Percentiles rank a stretch among this genome's conserved stretches.
These are phyloP conservation scores for Drosophila glabriapex DNA, from an alignment of 2,888 invertebrate species.

Conservation along the genomic window DNA sequence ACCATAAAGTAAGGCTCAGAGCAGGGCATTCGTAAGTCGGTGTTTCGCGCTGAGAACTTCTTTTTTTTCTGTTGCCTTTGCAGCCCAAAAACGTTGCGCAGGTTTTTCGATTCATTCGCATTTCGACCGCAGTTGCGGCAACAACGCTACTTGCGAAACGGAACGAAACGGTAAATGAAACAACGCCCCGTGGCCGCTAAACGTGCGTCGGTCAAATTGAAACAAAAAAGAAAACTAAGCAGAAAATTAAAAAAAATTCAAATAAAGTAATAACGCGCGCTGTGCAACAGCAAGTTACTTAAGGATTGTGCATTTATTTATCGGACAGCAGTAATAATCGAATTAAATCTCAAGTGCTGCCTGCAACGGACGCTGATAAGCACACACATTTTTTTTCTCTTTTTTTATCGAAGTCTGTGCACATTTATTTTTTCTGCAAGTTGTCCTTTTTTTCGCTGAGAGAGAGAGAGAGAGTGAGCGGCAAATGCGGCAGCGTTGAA, in stretches of 20 bases:
- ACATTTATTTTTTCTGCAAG: constrained; percentile 33
- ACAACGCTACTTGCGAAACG: constrained; percentile 69
- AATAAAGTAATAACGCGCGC: constrained; percentile 27
- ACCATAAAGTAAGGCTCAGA: neutral
- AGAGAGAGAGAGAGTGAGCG: constrained; percentile 40
- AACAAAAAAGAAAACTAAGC: constrained; percentile 16
- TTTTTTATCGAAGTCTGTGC: constrained; percentile 41
- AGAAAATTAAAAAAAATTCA: constrained; percentile 14
- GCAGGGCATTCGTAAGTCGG: constrained; percentile 1
- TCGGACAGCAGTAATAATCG: neutral
- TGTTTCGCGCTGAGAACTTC: constrained; percentile 2
- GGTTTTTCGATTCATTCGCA: constrained; percentile 66
- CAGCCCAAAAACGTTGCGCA: constrained; percentile 55
- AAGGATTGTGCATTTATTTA: constrained; percentile 7
- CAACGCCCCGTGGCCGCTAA: constrained; percentile 69
- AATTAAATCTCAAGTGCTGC: constrained; percentile 7
- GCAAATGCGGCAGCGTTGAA: constrained; percentile 37
- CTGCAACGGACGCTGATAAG: constrained; percentile 24
- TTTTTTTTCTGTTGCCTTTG: constrained; percentile 30
- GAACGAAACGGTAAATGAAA: constrained; percentile 73
- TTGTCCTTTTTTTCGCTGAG: constrained; percentile 9
- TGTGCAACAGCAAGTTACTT: constrained; percentile 23
- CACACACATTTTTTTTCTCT: constrained; percentile 7
- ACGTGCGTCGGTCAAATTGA: constrained; percentile 55
- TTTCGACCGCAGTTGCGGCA: constrained; percentile 64